These are phyloP conservation scores for Cyrtodaria siliqua DNA, from an alignment of 2,888 invertebrate species.

Conservation along the genomic window DNA sequence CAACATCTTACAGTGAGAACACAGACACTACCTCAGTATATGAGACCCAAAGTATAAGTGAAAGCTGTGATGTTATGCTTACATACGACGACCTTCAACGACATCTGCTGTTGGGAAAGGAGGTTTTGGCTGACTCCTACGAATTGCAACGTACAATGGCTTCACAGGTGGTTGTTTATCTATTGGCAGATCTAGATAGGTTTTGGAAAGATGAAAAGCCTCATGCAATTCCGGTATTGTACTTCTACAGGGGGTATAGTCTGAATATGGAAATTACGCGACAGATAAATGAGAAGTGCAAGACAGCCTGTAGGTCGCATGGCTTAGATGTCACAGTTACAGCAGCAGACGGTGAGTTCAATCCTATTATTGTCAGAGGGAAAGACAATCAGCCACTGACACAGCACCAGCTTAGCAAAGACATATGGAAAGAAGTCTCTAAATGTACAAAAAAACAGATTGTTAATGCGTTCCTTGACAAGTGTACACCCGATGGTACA, in stretches of 20 bases:
- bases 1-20: too few relatives aligned
- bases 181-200: constrained; percentile 43
- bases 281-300: constrained; percentile 16
- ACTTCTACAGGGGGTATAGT: constrained; percentile 41
- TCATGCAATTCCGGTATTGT: constrained; percentile 38
- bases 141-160: constrained; percentile 27
- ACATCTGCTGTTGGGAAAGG: constrained; percentile 5
- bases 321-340: constrained; percentile 15
- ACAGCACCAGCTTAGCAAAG: constrained; percentile 23
- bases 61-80: too few relatives aligned
- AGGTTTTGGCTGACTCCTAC: constrained; percentile 10
- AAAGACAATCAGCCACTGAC: constrained; percentile 14
- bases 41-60: too few relatives aligned
- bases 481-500: too few relatives aligned
- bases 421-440: constrained; percentile 28
- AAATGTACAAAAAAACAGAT: too few relatives aligned
- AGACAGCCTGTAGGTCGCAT: not conserved
- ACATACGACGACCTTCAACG: constrained; percentile 13
- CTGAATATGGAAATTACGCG: constrained; percentile 28
- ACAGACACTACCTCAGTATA: too few relatives aligned
- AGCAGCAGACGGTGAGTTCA: constrained; percentile 33
- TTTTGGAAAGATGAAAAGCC: constrained; percentile 43
- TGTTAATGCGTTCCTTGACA: too few relatives aligned
- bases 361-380: constrained; percentile 21
- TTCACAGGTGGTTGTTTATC: constrained; percentile 40